Conservation (phyloP, 2,888 invertebrate species). For the Latrodectus hesperus region DNA sequence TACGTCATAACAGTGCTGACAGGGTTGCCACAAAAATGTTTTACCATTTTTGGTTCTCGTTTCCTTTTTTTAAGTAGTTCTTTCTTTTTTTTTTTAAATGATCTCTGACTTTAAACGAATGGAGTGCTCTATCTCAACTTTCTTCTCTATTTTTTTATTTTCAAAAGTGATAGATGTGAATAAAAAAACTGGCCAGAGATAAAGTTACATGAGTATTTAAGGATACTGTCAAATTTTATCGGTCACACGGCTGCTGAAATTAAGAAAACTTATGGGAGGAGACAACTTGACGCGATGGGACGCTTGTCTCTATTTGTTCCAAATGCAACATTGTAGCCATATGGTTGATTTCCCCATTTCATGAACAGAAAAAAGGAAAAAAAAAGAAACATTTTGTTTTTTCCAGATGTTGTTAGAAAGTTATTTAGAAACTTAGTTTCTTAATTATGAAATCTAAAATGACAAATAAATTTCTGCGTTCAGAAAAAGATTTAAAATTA, state of each 20-base stretch:
- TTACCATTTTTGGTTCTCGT: conserved; percentile 32
- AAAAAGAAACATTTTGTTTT: background rate
- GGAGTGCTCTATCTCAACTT: background rate
- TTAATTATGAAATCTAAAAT: background rate
- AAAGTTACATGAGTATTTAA: conserved; percentile 30
- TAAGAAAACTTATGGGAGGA: background rate
- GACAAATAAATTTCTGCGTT: too few species aligned
- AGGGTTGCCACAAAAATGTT: conserved; percentile 37
- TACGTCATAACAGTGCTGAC: conserved; percentile 25
- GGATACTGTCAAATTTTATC: conserved; percentile 53
- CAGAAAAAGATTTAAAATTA: too few species aligned
- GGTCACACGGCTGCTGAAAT: conserved; percentile 9
- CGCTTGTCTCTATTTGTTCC: background rate
- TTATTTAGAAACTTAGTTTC: background rate
- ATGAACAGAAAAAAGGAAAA: background rate
- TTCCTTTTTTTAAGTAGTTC: conserved; percentile 27
- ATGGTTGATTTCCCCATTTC: background rate
- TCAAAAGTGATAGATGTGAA: conserved; percentile 7
- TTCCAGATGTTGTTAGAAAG: background rate
- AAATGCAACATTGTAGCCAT: background rate
- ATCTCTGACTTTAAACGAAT: background rate
- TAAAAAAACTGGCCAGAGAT: conserved; percentile 12
- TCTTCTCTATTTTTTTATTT: background rate
- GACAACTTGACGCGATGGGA: background rate
- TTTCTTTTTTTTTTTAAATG: conserved; percentile 15